Conservation (phyloP, 2,888 invertebrate species). For the Anticlea derivata region DNA sequence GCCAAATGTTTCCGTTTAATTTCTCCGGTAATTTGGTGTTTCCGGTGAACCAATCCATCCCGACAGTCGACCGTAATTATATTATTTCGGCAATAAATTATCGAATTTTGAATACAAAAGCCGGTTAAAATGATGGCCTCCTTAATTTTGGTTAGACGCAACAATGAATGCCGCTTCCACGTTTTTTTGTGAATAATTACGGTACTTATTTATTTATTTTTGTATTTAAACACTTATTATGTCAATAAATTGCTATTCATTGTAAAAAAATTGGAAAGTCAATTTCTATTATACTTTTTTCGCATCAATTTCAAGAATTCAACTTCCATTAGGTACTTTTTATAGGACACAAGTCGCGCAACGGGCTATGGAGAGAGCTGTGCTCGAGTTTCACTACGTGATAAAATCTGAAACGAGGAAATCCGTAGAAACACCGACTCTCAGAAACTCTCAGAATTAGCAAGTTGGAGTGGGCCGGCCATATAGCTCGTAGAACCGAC, state of each 20-base stretch:
- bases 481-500: too few relatives aligned
- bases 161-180: conserved; percentile 46
- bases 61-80: conserved; percentile 81
- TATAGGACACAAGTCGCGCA: too few relatives aligned
- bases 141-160: conserved; percentile 71
- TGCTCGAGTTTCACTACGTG: too few relatives aligned
- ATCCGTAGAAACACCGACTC: too few relatives aligned
- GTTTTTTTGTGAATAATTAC: conserved; percentile 24
- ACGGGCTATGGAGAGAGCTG: too few relatives aligned
- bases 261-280: conserved; percentile 8
- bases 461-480: too few relatives aligned
- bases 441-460: too few relatives aligned
- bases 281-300: too few relatives aligned
- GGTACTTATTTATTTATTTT: conserved; percentile 17
- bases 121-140: conserved; percentile 69
- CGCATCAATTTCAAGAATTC: too few relatives aligned
- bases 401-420: too few relatives aligned
- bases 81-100: conserved; percentile 84
- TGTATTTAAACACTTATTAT: conserved; percentile 12
- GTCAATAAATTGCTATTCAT: conserved; percentile 8
- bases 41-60: conserved; percentile 81
- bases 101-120: conserved; percentile 81
- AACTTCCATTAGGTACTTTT: too few relatives aligned
- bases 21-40: conserved; percentile 82
- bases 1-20: conserved; percentile 84